Conservation (phyloP, 2,888 invertebrate species). For the Physocephala rufipes region DNA sequence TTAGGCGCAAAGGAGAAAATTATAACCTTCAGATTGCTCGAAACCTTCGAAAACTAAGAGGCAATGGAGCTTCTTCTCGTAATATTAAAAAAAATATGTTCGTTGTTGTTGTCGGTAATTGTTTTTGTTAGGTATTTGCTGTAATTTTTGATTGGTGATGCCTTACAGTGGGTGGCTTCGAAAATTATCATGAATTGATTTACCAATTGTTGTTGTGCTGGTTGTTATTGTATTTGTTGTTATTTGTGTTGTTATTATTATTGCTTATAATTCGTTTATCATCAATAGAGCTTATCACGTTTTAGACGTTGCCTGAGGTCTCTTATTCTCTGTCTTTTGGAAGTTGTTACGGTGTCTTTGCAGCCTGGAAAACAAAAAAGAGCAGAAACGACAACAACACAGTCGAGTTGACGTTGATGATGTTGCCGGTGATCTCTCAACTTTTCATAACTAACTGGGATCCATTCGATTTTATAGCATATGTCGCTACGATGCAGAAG, state of each 20-base stretch:
- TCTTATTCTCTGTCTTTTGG: too few species aligned
- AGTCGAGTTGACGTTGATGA: too few species aligned
- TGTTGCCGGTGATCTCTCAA: background rate
- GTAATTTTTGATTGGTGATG: background rate
- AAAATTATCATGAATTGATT: constrained; percentile 2
- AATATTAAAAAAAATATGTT: constrained; percentile 16
- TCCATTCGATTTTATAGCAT: background rate
- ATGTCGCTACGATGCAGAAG: background rate
- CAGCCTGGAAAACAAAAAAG: background rate
- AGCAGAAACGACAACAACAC: too few species aligned
- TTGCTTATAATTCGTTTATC: constrained; percentile 6
- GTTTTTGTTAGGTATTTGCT: too few species aligned
- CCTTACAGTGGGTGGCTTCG: constrained; percentile 8
- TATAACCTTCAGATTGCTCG: constrained; percentile 34
- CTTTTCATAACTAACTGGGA: constrained; percentile 11
- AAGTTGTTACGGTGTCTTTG: background rate
- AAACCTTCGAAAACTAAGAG: constrained; percentile 3
- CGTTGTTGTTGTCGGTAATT: background rate
- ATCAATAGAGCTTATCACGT: constrained; percentile 33
- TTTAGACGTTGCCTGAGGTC: constrained; percentile 12
- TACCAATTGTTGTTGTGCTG: background rate
- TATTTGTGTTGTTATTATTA: background rate
- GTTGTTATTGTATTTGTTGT: too few species aligned
- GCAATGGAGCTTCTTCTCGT: constrained; percentile 10
- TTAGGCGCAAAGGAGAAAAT: constrained; percentile 50